Base-by-base conservation (phyloP, 2,797 vertebrate species). In the Chiloscyllium punctatum region DNA sequence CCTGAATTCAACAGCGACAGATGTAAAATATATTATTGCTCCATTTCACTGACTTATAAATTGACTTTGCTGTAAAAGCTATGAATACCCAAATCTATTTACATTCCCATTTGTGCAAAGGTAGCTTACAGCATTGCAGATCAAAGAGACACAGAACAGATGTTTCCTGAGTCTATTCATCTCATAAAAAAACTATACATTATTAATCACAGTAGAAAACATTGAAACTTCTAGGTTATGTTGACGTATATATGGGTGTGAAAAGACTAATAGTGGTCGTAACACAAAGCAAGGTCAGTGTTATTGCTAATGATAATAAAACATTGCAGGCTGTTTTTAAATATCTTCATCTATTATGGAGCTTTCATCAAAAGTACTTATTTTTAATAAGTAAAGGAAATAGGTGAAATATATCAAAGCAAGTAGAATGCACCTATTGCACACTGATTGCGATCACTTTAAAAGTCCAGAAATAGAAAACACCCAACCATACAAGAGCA, bases 111-210 rank as follows among this genome's bases (percentile, higher is more conserved):
- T 94, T 94, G 66, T 94, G 91, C 66, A 94, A 27, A 94, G 42
- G 37, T 94, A 42, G 91, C 66, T 94, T 25, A 48, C n/a, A 66
- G 91, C 66, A 94, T 71, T 94, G 68, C 62, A 94, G 91, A 71
- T 94, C 91, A 94, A 94, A 94, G 91, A 25, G n/a, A 94, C 91
- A 11, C 37, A 23, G 66, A 94, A n/a, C 91, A 69, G 91, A 94
- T 94, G 91, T 94, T 94, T 69, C 91, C 66, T 69, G 30, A 66
- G 42, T 94, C 69, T 94, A 69, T 94, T 69, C 66, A 94, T 42
- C 66, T 69, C n/a, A 69, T 94, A 25, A 94, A 94, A 94, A 94
- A 9, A 37, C 66, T 69, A 94, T 94, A 94, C 21, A 71, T 94
- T 69, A 69, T 94, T 94, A 92, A 92, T 66, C 92, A 62, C 53